Conservation (phyloP, 1,140 invertebrate genomes). For the Lepidurus packardi region DNA sequence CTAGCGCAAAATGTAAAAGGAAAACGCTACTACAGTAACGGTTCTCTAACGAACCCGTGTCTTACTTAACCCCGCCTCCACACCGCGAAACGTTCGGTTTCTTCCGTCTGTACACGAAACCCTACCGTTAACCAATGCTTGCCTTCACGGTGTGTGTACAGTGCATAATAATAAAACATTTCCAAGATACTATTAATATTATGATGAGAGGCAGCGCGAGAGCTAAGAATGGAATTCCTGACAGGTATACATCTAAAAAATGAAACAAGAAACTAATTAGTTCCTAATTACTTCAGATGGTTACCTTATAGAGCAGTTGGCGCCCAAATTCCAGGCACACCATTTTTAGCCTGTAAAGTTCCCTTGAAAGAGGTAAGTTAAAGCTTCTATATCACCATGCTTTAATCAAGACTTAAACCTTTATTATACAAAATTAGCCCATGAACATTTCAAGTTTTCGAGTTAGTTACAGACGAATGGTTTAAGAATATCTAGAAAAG, state of each 20-base stretch:
- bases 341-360: slow-evolving; percentile 70
- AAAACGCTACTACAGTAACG: no score
- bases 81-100: no score
- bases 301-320: slow-evolving; percentile 60
- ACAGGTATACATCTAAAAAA: neutral
- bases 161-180: neutral
- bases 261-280: neutral
- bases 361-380: slow-evolving; percentile 60
- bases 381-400: neutral
- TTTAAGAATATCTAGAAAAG: no score
- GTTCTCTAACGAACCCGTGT: no score
- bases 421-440: no score
- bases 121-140: no score
- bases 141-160: neutral
- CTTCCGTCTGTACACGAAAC: no score
- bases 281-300: slow-evolving; percentile 54
- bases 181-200: neutral
- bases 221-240: neutral
- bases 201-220: neutral
- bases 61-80: no score
- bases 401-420: neutral
- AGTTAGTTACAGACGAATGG: no score
- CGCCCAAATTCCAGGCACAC: slow-evolving; percentile 57
- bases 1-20: no score
- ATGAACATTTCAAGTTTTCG: no score